Evolutionary conservation across 1,140 invertebrate genomes (phyloP).

Genomic region (Oryctes rhinoceros): DNA sequence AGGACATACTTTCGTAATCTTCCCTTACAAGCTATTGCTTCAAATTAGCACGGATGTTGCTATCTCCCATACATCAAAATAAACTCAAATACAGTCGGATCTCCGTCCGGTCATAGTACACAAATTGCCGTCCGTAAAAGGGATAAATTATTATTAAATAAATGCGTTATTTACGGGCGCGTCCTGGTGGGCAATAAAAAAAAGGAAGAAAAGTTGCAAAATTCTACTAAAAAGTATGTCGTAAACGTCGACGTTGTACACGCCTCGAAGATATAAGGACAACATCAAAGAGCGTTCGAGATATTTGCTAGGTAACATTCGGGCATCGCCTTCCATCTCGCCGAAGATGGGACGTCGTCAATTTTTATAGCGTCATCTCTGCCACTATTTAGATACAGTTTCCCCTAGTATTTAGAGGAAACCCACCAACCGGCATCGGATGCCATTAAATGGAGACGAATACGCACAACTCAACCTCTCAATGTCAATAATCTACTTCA

Average conservation of each 20-base stretch:
- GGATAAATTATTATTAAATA: constrained; percentile 34
- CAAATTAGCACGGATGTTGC: background rate
- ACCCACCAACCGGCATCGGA: background rate
- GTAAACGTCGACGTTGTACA: constrained; percentile 35
- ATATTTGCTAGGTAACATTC: constrained; percentile 48
- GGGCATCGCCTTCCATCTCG: constrained; percentile 43
- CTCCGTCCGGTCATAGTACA: background rate
- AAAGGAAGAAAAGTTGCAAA: constrained; percentile 32
- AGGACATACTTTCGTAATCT: background rate
- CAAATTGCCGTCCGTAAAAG: constrained; percentile 10
- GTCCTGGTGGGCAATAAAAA: constrained; percentile 20
- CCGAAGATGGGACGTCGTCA: constrained; percentile 51
- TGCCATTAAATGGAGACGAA: background rate
- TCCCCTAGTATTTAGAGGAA: background rate
- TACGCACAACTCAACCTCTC: background rate
- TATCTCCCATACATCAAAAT: constrained; percentile 3
- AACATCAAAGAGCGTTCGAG: constrained; percentile 43
- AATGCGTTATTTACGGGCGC: constrained; percentile 27
- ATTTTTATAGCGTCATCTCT: constrained; percentile 54
- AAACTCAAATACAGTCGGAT: background rate
- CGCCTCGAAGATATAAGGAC: constrained; percentile 27
- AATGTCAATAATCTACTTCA: constrained; percentile 9
- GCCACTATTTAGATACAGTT: constrained; percentile 53
- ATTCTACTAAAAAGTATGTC: constrained; percentile 17
- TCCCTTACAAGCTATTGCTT: background rate